Evolutionary conservation across 2,888 invertebrate species (phyloP).

Genomic region (Eilema griseolum): DNA sequence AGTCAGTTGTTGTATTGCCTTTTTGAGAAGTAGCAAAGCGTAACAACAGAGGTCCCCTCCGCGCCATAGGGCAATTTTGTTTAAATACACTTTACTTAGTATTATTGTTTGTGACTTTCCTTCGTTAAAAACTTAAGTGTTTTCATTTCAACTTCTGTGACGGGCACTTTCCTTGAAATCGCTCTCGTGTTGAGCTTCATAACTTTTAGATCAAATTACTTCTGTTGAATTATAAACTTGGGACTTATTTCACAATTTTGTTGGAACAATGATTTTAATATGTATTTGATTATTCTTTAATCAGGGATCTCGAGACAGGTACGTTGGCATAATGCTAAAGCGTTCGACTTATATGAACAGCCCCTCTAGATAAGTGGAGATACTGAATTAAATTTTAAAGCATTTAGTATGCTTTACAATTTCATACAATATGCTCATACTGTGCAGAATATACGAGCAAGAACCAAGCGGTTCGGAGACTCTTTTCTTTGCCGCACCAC

Average conservation of each 20-base stretch:
- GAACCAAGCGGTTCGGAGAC: too few species aligned
- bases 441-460: too few species aligned
- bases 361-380: too few species aligned
- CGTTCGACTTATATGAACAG: too few species aligned
- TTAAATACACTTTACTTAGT: conserved; percentile 49
- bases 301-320: background rate
- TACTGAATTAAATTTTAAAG: too few species aligned
- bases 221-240: conserved; percentile 12
- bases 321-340: background rate
- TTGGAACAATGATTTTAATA: background rate
- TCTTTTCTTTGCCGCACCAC: too few species aligned
- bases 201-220: conserved; percentile 30
- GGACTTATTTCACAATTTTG: conserved; percentile 5
- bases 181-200: conserved; percentile 28
- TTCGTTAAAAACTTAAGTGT: conserved; percentile 43
- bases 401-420: too few species aligned
- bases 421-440: too few species aligned
- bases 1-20: conserved; percentile 5
- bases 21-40: conserved; percentile 5
- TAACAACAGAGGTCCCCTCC: background rate
- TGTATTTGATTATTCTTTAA: background rate
- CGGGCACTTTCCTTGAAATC: conserved; percentile 33
- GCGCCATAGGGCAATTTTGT: conserved; percentile 35
- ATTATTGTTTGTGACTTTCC: conserved; percentile 43
- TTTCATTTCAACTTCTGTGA: conserved; percentile 39